phyloP scores from a whole-genome alignment of 2,113 vertebrate genomes.

The Herpetotheres cachinnans region DNA sequence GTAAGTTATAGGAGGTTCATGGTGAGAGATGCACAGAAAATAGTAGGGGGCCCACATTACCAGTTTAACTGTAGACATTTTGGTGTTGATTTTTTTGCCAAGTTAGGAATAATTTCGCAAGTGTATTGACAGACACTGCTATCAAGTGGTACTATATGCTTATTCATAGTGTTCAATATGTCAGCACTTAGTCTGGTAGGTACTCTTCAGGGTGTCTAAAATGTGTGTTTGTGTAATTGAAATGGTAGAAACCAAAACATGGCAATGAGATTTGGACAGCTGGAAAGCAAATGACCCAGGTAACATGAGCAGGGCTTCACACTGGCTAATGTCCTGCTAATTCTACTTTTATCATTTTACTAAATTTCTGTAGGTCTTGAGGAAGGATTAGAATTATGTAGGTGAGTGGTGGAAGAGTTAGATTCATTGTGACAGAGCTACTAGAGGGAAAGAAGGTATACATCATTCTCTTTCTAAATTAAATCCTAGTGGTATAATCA shows the following conservation, averaged over 20 bases:
- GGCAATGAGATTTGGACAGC: not conserved
- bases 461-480: not conserved
- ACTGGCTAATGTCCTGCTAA: not conserved
- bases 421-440: not conserved
- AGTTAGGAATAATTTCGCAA: not conserved
- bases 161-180: not conserved
- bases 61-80: not conserved
- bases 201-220: not conserved
- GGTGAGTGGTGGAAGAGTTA: not conserved
- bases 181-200: not conserved
- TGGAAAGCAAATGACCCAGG: not conserved
- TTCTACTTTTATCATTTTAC: not conserved
- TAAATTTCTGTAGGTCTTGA: not conserved
- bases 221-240: not conserved
- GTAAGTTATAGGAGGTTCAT: not conserved
- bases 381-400: not conserved
- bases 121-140: rapidly evolving
- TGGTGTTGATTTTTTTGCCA: not conserved
- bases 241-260: not conserved
- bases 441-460: not conserved
- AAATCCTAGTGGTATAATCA: not conserved
- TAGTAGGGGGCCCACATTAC: not conserved
- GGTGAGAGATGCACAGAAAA: not conserved
- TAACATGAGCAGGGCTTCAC: not conserved
- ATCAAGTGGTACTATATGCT: not conserved